Conservation (phyloP, 2,797 vertebrate genomes). For the Sebastes trivittatus region DNA sequence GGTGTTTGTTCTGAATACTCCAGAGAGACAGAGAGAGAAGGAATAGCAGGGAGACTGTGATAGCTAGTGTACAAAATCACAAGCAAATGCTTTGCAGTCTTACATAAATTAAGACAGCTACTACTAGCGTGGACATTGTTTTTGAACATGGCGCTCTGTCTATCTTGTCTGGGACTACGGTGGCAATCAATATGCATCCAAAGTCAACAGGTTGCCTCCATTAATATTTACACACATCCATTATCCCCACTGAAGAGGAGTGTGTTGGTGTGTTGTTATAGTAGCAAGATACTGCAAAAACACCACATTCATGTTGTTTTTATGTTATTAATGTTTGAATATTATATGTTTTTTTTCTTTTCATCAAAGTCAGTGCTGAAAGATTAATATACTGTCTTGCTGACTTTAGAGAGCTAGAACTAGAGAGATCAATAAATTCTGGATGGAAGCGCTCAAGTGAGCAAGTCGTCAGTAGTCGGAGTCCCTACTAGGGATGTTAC, state of each 20-base stretch:
- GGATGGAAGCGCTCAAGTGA: neutral
- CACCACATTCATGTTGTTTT: neutral
- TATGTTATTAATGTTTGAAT: neutral
- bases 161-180: neutral
- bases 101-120: neutral
- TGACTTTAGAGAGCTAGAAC: neutral
- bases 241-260: neutral
- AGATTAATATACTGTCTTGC: neutral
- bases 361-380: neutral
- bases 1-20: conserved; percentile 70
- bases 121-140: neutral
- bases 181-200: neutral
- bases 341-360: neutral
- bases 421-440: neutral
- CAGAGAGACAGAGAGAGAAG: conserved; percentile 28
- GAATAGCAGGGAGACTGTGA: conserved; percentile 20
- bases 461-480: neutral
- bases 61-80: neutral
- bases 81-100: neutral
- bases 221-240: neutral
- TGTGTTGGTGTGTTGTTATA: too few species aligned
- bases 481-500: too few species aligned
- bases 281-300: neutral
- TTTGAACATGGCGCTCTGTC: neutral
- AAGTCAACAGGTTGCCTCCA: neutral